Conservation (phyloP, 2,113 vertebrate species). For the Nycticorax nycticorax region DNA sequence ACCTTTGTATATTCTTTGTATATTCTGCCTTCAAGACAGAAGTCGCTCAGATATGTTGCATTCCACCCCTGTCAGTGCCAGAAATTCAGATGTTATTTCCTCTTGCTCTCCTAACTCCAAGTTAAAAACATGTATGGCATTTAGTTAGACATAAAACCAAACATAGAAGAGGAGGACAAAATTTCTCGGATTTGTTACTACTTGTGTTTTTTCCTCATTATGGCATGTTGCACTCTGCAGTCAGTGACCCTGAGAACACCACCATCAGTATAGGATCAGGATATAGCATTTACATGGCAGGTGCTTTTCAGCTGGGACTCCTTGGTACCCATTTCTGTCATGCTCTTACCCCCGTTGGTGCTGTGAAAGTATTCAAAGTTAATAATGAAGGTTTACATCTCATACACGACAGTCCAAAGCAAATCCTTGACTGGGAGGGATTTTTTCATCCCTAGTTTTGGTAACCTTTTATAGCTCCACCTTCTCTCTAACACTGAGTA, state of each 20-base stretch:
- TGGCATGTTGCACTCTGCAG: not conserved
- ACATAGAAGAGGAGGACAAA: rapidly evolving
- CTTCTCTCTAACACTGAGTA: not conserved
- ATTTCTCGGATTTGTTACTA: not conserved
- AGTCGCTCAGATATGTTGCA: not conserved
- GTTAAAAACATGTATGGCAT: not conserved
- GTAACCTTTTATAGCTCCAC: not conserved
- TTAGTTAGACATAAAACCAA: not conserved
- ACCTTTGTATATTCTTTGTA: not conserved
- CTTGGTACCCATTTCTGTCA: not conserved
- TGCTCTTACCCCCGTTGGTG: not conserved
- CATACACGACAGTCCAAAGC: not conserved
- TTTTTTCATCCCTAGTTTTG: not conserved
- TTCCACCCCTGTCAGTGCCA: not conserved
- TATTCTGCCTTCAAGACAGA: not conserved
- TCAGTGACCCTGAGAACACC: not conserved
- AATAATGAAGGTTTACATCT: not conserved
- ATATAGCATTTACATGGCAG: not conserved
- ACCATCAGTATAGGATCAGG: not conserved
- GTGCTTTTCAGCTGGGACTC: not conserved
- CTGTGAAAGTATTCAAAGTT: not conserved
- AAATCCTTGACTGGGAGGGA: not conserved
- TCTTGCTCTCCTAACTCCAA: not conserved
- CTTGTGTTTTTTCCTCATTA: not conserved
- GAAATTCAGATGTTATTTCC: not conserved